A percentile compares a stretch with the other conserved stretches of the same genome.
Conservation (phyloP, 2,113 vertebrate genomes). For the Saccopteryx bilineata region DNA sequence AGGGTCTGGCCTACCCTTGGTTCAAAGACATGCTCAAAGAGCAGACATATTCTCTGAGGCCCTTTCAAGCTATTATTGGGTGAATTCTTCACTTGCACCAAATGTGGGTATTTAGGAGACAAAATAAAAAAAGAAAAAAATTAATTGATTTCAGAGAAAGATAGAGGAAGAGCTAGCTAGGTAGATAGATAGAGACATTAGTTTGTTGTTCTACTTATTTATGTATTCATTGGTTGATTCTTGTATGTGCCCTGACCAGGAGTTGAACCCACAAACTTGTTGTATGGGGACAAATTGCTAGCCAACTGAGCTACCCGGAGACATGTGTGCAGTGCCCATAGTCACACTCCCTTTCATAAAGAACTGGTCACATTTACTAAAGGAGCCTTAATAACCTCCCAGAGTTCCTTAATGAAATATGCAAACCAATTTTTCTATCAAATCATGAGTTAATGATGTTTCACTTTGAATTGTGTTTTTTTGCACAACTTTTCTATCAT, state of each 20-base stretch:
- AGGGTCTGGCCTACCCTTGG: not conserved
- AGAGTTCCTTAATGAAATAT: not conserved
- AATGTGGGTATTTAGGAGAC: not conserved
- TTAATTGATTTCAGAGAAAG: too few species aligned
- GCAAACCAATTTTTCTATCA: slow-evolving; percentile 9
- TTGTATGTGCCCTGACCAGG: too few species aligned
- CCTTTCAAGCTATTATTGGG: not conserved
- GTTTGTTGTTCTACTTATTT: too few species aligned
- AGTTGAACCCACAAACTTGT: too few species aligned
- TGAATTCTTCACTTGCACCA: slow-evolving; percentile 2
- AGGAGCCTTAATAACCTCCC: not conserved
- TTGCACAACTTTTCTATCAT: slow-evolving; percentile 54
- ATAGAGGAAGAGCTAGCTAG: too few species aligned
- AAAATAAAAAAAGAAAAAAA: too few species aligned
- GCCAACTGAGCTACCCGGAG: too few species aligned
- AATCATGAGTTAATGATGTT: not conserved
- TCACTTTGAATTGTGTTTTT: slow-evolving; percentile 19
- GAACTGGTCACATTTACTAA: not conserved
- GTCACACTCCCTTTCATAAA: not conserved
- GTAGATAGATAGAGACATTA: too few species aligned
- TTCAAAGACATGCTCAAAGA: not conserved
- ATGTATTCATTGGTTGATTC: too few species aligned
- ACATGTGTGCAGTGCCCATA: not conserved
- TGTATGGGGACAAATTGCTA: too few species aligned
- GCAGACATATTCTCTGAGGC: not conserved